phyloP scores from a whole-genome alignment of 30 jellyfish, hydroid and myxozoan species.

The Hydractinia symbiolongicarpus region DNA sequence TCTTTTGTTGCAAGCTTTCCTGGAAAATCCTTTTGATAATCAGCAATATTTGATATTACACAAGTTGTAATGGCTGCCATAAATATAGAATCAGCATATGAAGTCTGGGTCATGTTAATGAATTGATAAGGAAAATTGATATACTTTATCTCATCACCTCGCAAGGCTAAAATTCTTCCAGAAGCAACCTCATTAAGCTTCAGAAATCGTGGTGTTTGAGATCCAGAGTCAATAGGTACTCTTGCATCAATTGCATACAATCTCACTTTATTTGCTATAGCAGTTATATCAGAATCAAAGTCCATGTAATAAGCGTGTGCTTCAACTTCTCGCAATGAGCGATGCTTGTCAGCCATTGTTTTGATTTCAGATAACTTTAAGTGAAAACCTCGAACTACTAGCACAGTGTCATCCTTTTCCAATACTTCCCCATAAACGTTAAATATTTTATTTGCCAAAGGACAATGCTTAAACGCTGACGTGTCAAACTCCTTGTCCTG shows the following conservation, averaged over 20 bases:
- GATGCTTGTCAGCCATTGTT: not conserved
- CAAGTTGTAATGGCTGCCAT: constrained; percentile 26
- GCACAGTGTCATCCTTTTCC: not conserved
- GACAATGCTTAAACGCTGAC: constrained; percentile 3
- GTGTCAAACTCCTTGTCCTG: not conserved
- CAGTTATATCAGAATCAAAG: constrained; percentile 8
- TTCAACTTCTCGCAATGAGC: not conserved
- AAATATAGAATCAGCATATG: constrained; percentile 19
- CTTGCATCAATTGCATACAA: not conserved
- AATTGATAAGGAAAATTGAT: not conserved
- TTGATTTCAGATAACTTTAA: constrained; percentile 17
- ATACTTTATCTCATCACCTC: not conserved
- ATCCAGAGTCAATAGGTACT: not conserved
- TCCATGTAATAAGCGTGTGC: constrained; percentile 26
- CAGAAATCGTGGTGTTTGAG: not conserved
- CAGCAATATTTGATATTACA: constrained; percentile 18
- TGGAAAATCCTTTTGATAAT: not conserved
- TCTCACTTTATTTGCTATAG: not conserved
- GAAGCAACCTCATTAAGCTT: not conserved
- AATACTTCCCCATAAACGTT: not conserved
- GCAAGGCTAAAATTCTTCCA: not conserved
- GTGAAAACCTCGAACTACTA: constrained; percentile 23
- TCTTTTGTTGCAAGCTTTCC: not conserved
- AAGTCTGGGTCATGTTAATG: not conserved
- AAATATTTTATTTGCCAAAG: constrained; percentile 10